Conservation (phyloP, 2,888 invertebrate genomes). For the Drepana falcataria region DNA sequence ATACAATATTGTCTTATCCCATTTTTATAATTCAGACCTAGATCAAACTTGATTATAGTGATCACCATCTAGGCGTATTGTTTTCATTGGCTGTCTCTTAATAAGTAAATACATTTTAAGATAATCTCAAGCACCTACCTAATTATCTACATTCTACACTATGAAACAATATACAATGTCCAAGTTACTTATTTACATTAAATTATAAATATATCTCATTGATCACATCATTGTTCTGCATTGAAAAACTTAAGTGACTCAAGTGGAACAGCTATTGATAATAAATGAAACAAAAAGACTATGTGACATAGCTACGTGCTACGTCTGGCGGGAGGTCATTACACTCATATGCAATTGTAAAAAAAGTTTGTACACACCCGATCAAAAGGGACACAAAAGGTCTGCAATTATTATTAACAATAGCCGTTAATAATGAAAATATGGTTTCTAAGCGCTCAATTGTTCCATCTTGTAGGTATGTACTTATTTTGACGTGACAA, state of each 20-base stretch:
- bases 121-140: too few relatives aligned
- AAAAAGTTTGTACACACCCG: slow-evolving; percentile 28
- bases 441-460: slow-evolving; percentile 36
- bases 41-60: too few relatives aligned
- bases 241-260: slow-evolving; percentile 12
- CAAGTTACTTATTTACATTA: too few relatives aligned
- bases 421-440: slow-evolving; percentile 39
- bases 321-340: slow-evolving; percentile 12
- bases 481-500: slow-evolving; percentile 30
- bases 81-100: too few relatives aligned
- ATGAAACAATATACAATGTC: too few relatives aligned
- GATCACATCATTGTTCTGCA: slow-evolving; percentile 16
- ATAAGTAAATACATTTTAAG: too few relatives aligned
- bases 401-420: slow-evolving; percentile 32
- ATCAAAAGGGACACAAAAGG: slow-evolving; percentile 33
- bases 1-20: too few relatives aligned
- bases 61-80: too few relatives aligned
- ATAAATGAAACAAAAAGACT: slow-evolving; percentile 2
- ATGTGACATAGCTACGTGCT: slow-evolving; percentile 4
- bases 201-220: neutral
- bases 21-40: too few relatives aligned
- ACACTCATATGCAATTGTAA: slow-evolving; percentile 35
- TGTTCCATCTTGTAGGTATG: slow-evolving; percentile 27
- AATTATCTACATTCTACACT: too few relatives aligned
- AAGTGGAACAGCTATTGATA: slow-evolving; percentile 15